Evolutionary conservation across 2,113 vertebrate species (phyloP).

Genomic region (Syrrhaptes paradoxus): DNA sequence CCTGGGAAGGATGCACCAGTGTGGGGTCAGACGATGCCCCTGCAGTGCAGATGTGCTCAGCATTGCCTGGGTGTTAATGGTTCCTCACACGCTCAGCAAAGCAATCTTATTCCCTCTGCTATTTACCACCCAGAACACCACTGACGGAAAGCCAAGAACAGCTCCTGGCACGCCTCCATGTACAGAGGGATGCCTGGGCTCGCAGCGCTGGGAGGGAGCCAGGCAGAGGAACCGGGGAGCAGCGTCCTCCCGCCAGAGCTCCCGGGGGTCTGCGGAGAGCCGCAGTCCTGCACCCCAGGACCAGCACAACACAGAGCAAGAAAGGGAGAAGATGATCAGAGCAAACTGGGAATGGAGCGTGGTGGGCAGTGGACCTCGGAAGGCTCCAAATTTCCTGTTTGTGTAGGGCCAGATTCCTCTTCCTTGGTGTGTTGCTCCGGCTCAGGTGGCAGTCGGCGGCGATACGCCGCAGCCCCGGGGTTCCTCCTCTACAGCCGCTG

Average conservation of each 20-base stretch:
- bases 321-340: not conserved
- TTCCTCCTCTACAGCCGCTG: not conserved
- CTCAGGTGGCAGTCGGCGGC: not conserved
- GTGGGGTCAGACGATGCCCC: not conserved
- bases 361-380: not conserved
- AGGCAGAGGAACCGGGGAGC: not conserved
- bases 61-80: not conserved
- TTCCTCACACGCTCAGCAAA: not conserved
- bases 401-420: not conserved
- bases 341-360: not conserved
- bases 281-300: not conserved
- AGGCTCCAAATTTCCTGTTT: not conserved
- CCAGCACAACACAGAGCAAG: not conserved
- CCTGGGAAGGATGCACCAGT: not conserved
- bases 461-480: fast-evolving
- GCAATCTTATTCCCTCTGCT: not conserved
- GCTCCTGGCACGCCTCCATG: not conserved
- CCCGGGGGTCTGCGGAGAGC: not conserved
- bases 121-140: not conserved
- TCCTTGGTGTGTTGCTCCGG: not conserved
- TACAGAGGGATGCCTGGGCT: not conserved
- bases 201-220: not conserved
- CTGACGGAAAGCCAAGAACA: not conserved
- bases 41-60: not conserved
- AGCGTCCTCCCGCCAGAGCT: not conserved